phyloP scores from a whole-genome alignment of 2,797 vertebrate species.

The Echeneis naucrates region DNA sequence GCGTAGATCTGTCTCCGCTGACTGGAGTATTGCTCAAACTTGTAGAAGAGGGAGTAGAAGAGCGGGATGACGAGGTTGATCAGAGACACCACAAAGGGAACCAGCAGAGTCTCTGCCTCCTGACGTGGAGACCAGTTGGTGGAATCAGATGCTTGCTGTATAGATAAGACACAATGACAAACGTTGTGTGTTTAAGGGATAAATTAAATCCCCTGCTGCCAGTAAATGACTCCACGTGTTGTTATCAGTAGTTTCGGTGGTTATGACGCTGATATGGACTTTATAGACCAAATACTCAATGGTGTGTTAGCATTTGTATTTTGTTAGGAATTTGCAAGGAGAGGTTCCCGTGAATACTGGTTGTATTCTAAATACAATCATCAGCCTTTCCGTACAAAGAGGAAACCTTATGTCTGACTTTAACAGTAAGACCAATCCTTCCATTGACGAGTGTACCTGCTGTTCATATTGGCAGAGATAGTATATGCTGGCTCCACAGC shows the following conservation, averaged over 20 bases:
- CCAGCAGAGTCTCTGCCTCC: constrained; percentile 87
- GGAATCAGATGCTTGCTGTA: constrained; percentile 34
- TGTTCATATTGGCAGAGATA: constrained; percentile 81
- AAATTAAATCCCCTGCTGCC: neutral
- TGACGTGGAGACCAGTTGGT: constrained; percentile 59
- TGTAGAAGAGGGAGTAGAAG: constrained; percentile 89
- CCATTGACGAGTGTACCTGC: constrained; percentile 46
- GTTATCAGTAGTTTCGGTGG: neutral
- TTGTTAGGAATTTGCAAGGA: neutral
- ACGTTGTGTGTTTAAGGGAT: neutral
- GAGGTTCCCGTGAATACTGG: neutral
- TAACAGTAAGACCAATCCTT: neutral
- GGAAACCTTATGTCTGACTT: neutral
- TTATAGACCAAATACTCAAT: constrained; percentile 1
- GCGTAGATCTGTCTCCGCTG: constrained; percentile 87
- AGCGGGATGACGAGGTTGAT: constrained; percentile 91
- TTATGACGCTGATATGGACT: constrained; percentile 13
- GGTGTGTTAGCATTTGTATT: neutral
- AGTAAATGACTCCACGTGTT: constrained; percentile 17
- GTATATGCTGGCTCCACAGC: constrained; percentile 86
- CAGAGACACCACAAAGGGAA: constrained; percentile 89
- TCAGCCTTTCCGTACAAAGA: neutral
- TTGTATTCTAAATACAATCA: neutral
- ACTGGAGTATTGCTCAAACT: constrained; percentile 88
- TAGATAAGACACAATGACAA: constrained; percentile 1